A percentile compares a stretch with the other conserved stretches of the same genome.
Conservation (phyloP, 2,888 invertebrate species). For the Hirtodrosophila confusa region DNA sequence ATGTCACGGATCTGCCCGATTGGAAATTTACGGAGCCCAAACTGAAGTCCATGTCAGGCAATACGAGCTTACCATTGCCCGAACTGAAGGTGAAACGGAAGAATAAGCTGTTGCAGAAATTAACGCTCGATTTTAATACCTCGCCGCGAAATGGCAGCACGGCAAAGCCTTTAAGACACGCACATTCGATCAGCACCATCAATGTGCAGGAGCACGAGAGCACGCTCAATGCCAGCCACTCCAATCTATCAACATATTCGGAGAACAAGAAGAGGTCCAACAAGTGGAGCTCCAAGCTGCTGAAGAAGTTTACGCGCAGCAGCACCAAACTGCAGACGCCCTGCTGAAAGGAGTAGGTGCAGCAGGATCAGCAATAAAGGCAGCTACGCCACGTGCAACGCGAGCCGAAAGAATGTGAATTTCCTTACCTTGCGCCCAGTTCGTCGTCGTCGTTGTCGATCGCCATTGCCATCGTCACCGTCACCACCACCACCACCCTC, state of each 20-base stretch:
- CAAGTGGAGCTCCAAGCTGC: conserved; percentile 68
- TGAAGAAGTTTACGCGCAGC: conserved; percentile 76
- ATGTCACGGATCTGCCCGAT: conserved; percentile 41
- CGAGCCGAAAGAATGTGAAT: conserved; percentile 39
- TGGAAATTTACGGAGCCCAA: conserved; percentile 32
- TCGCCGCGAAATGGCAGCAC: conserved; percentile 33
- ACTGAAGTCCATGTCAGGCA: conserved; percentile 41
- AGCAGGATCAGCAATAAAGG: neutral
- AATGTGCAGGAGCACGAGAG: conserved; percentile 60
- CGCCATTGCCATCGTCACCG: conserved; percentile 28
- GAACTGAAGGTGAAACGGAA: conserved; percentile 53
- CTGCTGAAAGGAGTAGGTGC: conserved; percentile 39
- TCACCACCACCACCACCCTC: conserved; percentile 37
- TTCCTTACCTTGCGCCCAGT: conserved; percentile 47
- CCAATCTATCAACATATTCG: conserved; percentile 65
- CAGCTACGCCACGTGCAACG: conserved; percentile 11
- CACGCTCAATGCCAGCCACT: conserved; percentile 62
- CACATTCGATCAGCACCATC: conserved; percentile 73
- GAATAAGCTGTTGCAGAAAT: conserved; percentile 44
- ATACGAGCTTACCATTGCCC: conserved; percentile 46
- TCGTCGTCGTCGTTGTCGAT: conserved; percentile 11
- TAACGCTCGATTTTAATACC: conserved; percentile 44
- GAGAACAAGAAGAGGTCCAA: conserved; percentile 71
- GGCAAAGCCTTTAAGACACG: conserved; percentile 59
- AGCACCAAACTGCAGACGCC: conserved; percentile 68